Conservation (phyloP, 2,888 invertebrate genomes). For the Desoria tigrina region DNA sequence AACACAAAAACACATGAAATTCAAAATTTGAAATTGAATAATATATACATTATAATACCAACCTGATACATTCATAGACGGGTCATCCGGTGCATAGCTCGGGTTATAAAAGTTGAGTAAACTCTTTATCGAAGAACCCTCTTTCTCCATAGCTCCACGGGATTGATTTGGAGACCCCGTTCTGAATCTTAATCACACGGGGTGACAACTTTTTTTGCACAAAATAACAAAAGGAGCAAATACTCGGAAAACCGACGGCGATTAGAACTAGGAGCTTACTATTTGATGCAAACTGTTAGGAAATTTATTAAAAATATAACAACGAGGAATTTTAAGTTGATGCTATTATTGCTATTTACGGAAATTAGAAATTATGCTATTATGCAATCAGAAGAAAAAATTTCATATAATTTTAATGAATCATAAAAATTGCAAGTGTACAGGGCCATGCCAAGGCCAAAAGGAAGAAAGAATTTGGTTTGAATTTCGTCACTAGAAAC, state of each 20-base stretch:
- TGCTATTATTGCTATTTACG: too few relatives aligned
- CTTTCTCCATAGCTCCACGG: slow-evolving; percentile 50
- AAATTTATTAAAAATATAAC: too few relatives aligned
- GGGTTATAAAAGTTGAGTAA: slow-evolving; percentile 48
- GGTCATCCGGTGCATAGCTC: slow-evolving; percentile 53
- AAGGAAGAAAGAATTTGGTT: slow-evolving; percentile 12
- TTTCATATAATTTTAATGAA: background rate
- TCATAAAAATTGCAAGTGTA: background rate
- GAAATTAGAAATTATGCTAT: too few relatives aligned
- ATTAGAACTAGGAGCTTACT: too few relatives aligned
- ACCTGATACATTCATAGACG: slow-evolving; percentile 55
- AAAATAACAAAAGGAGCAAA: background rate
- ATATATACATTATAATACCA: too few relatives aligned
- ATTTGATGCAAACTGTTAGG: too few relatives aligned
- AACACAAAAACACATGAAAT: too few relatives aligned
- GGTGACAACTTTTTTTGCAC: background rate
- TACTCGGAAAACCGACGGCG: background rate
- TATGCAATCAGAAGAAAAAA: too few relatives aligned
- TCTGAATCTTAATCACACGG: background rate
- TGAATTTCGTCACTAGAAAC: slow-evolving; percentile 15
- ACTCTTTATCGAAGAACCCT: slow-evolving; percentile 48
- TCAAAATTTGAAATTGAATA: too few relatives aligned
- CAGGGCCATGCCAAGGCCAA: slow-evolving; percentile 22
- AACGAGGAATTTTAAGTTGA: too few relatives aligned
- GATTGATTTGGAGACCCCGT: slow-evolving; percentile 26